Conservation (phyloP, 1,140 invertebrate genomes). For the Acromyrmex charruanus region DNA sequence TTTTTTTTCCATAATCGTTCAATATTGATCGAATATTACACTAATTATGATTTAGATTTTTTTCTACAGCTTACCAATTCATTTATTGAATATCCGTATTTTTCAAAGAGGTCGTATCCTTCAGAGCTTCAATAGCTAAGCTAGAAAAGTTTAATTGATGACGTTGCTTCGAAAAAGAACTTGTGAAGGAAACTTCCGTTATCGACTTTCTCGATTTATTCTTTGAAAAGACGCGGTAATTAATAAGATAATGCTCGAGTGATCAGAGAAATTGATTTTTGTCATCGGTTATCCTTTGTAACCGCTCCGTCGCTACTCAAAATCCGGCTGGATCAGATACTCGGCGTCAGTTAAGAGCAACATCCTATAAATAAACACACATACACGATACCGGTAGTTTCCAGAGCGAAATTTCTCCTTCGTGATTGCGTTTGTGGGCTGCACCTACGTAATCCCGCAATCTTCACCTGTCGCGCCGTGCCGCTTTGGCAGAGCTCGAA, state of each 20-base stretch:
- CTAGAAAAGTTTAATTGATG: slow-evolving; percentile 54
- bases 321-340: slow-evolving; percentile 39
- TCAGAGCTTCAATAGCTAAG: slow-evolving; percentile 24
- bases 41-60: slow-evolving; percentile 20
- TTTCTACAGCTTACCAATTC: background rate
- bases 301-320: slow-evolving; percentile 27
- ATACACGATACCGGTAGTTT: slow-evolving; percentile 16
- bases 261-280: slow-evolving; percentile 65
- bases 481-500: slow-evolving; percentile 59
- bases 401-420: slow-evolving; percentile 67
- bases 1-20: slow-evolving; percentile 18
- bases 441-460: slow-evolving; percentile 72
- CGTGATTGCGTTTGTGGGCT: slow-evolving; percentile 68
- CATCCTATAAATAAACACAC: slow-evolving; percentile 28
- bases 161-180: slow-evolving; percentile 36
- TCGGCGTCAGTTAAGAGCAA: slow-evolving; percentile 39
- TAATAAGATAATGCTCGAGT: slow-evolving; percentile 54
- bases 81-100: slow-evolving; percentile 29
- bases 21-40: background rate
- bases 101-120: slow-evolving; percentile 13
- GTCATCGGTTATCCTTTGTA: slow-evolving; percentile 44
- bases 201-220: slow-evolving; percentile 58
- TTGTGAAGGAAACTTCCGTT: slow-evolving; percentile 30
- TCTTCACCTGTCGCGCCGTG: slow-evolving; percentile 68
- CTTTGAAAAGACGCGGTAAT: slow-evolving; percentile 33